Evolutionary conservation across 2,113 vertebrate species (phyloP).

Genomic region (Leucopternis melanops): DNA sequence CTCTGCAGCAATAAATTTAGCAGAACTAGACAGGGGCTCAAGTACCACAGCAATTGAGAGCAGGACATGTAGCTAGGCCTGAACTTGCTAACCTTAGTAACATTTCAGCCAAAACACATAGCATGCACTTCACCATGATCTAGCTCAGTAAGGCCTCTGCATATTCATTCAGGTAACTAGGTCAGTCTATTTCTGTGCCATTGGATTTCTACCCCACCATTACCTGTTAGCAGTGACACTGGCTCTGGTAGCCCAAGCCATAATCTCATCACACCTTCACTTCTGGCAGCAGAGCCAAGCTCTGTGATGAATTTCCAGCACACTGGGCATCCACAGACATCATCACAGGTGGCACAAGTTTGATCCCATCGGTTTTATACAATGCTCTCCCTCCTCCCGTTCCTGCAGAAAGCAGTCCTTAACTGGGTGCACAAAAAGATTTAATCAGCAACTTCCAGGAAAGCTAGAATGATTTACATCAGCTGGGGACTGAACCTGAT

Average conservation of each 20-base stretch:
- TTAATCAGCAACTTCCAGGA: background rate
- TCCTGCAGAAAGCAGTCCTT: background rate
- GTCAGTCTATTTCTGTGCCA: background rate
- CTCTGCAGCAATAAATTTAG: background rate
- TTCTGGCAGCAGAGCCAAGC: background rate
- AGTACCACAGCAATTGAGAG: background rate
- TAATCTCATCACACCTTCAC: background rate
- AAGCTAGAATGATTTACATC: slow-evolving; percentile 8
- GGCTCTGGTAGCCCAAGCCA: background rate
- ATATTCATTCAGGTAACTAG: background rate
- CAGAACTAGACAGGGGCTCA: background rate
- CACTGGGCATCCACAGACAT: background rate
- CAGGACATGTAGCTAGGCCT: background rate
- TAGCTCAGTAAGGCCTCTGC: background rate
- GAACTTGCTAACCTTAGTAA: background rate
- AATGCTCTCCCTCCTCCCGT: background rate
- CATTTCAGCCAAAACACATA: background rate
- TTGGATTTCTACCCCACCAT: background rate
- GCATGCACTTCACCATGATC: background rate
- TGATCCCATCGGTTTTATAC: background rate
- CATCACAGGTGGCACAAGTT: background rate
- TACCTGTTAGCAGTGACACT: background rate
- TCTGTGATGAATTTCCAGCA: background rate
- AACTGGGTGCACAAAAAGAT: background rate
- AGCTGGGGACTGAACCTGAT: background rate